A percentile compares a stretch with the other conserved stretches of the same genome.
Conservation (phyloP, 2,113 vertebrate species). For the Brachyhypopomus occidentalis region DNA sequence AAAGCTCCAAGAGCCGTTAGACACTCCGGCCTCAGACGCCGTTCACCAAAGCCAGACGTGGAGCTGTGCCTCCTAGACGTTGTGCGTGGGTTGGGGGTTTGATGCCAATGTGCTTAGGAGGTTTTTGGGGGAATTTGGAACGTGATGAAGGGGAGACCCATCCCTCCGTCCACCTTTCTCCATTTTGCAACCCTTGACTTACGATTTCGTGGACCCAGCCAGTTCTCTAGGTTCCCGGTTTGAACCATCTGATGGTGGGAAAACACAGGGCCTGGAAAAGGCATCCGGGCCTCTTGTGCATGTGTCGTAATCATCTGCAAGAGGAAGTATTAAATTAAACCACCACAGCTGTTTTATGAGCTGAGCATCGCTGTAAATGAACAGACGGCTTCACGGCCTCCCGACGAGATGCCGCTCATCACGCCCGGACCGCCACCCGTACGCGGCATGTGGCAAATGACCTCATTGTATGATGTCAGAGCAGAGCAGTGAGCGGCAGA, state of each 20-base stretch:
- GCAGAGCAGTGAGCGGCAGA: background rate
- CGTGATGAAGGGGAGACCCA: background rate
- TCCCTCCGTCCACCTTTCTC: background rate
- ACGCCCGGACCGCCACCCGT: slow-evolving; percentile 42
- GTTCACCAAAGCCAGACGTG: background rate
- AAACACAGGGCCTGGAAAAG: slow-evolving; percentile 41
- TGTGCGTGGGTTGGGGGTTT: background rate
- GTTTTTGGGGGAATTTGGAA: no score
- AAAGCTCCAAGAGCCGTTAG: background rate
- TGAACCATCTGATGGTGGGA: slow-evolving; percentile 34
- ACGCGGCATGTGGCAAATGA: slow-evolving; percentile 54
- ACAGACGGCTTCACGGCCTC: slow-evolving; percentile 58
- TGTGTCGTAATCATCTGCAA: slow-evolving; percentile 62
- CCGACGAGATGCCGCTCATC: slow-evolving; percentile 66
- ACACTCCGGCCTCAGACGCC: background rate
- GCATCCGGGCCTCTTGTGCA: slow-evolving; percentile 47
- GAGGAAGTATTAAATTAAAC: slow-evolving; percentile 75
- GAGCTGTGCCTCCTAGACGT: background rate
- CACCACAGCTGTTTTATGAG: slow-evolving; percentile 67
- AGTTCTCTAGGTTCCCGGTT: slow-evolving; percentile 34
- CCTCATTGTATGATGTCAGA: slow-evolving; percentile 46
- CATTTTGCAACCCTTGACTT: slow-evolving; percentile 26
- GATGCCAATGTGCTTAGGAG: background rate
- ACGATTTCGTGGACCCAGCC: slow-evolving; percentile 11
- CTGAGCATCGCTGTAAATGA: slow-evolving; percentile 68